Conservation (phyloP, 2,888 invertebrate genomes). For the Melipona beecheii region DNA sequence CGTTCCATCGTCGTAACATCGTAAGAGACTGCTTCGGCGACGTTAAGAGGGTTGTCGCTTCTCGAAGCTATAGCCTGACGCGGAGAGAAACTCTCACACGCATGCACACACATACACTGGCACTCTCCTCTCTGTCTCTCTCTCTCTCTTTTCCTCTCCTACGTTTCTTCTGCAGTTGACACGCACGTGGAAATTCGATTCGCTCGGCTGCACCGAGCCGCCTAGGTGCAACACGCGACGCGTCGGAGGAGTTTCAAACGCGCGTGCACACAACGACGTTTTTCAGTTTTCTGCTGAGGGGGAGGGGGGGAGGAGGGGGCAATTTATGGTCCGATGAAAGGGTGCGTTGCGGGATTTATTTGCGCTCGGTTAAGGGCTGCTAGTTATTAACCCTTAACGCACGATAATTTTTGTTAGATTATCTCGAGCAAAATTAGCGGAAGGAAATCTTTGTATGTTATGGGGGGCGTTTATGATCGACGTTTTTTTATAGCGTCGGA, state of each 20-base stretch:
- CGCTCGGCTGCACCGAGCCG: slow-evolving; percentile 3
- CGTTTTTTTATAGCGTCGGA: background rate
- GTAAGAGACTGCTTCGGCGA: slow-evolving; percentile 61
- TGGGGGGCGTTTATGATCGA: no score
- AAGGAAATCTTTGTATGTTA: no score
- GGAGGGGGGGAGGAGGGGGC: no score
- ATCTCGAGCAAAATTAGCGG: background rate
- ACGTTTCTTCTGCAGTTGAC: slow-evolving; percentile 24
- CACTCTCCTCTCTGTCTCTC: background rate
- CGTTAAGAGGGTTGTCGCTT: slow-evolving; percentile 61
- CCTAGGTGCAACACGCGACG: slow-evolving; percentile 13
- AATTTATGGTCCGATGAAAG: slow-evolving; percentile 4
- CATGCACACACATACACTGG: no score
- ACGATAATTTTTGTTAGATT: background rate
- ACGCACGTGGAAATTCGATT: slow-evolving; percentile 40
- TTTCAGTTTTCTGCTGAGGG: background rate
- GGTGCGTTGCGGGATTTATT: background rate
- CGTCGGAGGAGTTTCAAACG: background rate
- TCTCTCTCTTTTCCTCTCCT: background rate
- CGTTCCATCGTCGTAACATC: slow-evolving; percentile 55
- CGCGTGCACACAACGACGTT: background rate
- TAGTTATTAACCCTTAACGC: background rate
- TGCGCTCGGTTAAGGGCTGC: background rate
- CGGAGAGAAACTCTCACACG: slow-evolving; percentile 12
- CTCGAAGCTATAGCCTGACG: slow-evolving; percentile 33